Conservation (phyloP, 2,888 invertebrate genomes). For the Thyatira batis region DNA sequence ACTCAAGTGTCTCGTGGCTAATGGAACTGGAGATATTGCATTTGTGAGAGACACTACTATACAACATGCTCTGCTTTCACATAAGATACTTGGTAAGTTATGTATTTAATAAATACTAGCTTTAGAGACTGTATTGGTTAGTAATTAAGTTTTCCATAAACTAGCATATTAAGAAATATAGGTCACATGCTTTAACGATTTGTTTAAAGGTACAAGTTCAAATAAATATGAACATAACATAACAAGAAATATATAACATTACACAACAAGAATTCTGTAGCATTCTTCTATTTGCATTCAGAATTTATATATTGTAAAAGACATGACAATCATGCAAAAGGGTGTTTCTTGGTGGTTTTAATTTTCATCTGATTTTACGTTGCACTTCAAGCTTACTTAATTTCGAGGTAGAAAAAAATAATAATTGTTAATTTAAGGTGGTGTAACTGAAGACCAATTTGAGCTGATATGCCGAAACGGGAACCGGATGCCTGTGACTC, state of each 20-base stretch:
- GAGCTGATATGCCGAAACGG: conserved; percentile 93
- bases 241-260: no score
- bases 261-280: no score
- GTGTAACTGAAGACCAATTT: conserved; percentile 85
- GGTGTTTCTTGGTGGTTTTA: no score
- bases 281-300: no score
- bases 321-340: no score
- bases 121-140: neutral
- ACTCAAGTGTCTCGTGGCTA: conserved; percentile 90
- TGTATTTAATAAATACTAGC: neutral
- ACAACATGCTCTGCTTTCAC: conserved; percentile 85
- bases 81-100: conserved; percentile 66
- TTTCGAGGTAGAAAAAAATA: neutral
- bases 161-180: no score
- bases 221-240: no score
- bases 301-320: no score
- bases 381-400: neutral
- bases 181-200: no score
- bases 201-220: no score
- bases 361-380: no score
- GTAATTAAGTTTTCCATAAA: neutral
- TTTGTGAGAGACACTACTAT: conserved; percentile 94
- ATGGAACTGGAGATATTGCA: conserved; percentile 90
- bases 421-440: conserved; percentile 66
- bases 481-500: conserved; percentile 84